These are phyloP conservation scores for Patagioenas fasciata DNA, from an alignment of 2,113 vertebrate species.

Conservation along the genomic window DNA sequence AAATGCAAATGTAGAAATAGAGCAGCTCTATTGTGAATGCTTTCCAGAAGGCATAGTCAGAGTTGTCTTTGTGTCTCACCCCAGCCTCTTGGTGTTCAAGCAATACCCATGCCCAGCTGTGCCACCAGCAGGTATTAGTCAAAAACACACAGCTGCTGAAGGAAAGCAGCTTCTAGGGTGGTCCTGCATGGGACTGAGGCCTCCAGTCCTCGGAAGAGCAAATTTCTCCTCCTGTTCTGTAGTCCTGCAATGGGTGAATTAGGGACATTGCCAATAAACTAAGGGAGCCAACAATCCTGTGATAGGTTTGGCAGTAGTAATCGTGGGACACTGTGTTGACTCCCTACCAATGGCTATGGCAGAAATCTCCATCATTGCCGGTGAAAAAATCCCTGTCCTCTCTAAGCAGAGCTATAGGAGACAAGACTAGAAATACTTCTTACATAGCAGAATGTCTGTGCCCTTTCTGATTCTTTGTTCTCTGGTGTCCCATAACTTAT, in stretches of 20 bases:
- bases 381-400: background rate
- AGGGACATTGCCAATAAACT: background rate
- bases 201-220: background rate
- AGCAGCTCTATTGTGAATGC: background rate
- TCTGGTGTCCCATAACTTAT: background rate
- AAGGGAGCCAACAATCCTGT: background rate
- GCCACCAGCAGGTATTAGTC: background rate
- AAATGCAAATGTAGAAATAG: background rate
- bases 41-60: background rate
- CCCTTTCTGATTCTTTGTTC: background rate
- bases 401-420: background rate
- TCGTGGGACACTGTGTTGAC: background rate
- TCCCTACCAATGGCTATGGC: background rate
- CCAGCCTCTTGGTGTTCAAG: background rate
- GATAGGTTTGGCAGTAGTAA: background rate
- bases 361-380: background rate
- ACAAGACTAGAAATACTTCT: background rate
- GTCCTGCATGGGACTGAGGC: background rate
- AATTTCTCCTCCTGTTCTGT: background rate
- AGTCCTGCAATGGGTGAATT: background rate
- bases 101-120: background rate
- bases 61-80: background rate
- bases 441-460: rapidly evolving
- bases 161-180: background rate
- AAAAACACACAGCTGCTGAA: background rate